Base-by-base conservation (phyloP, 2,888 invertebrate species). In the Tipula confusa region DNA sequence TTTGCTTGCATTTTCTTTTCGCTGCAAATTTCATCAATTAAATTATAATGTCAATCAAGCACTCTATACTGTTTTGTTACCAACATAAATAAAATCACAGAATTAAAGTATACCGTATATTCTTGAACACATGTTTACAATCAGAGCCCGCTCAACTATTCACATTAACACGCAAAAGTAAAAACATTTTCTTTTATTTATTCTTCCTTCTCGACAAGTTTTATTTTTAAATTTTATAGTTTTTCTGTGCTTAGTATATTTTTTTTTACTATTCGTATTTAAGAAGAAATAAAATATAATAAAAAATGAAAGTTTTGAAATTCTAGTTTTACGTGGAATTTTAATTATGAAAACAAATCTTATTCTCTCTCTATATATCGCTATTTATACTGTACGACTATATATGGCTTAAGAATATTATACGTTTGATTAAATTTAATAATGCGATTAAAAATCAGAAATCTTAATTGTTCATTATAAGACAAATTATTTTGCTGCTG, bases 241-340 rank as follows among this genome's bases (percentile, higher is more conserved):
- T 64, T 24, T 64, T 64, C 64, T 24, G 48, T 48, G 18, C 48
- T 48, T 48, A 64, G 64, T 24, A 64, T 64, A 33, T 2, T 6
- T 33, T 33, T 64, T 43, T n/a, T n/a, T 64, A 64, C 64, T 64
- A 64, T 18, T n/a, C n/a, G n/a, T 64, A 64, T 13, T 31, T 31
- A 31, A 31, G 31, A n/a, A 43, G 43, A 43, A 43, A n/a, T 38
- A 48, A 64, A 64, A 64, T 64, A 64, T 43, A 43, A 64, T 64
- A 64, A 64, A 43, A 64, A 64, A 64, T 64, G 64, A 64, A 64
- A 64, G 64, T 64, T 64, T 64, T 64, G 64, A 64, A 64, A 64
- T 64, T 64, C 64, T 64, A 64, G 64, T 64, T 64, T 64, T 64
- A 24, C 64, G 64, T 24, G 64, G 64, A 64, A 64, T 64, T 64